Evolutionary conservation across 2,888 invertebrate species (phyloP).

Genomic region (Troides oblongomaculatus): DNA sequence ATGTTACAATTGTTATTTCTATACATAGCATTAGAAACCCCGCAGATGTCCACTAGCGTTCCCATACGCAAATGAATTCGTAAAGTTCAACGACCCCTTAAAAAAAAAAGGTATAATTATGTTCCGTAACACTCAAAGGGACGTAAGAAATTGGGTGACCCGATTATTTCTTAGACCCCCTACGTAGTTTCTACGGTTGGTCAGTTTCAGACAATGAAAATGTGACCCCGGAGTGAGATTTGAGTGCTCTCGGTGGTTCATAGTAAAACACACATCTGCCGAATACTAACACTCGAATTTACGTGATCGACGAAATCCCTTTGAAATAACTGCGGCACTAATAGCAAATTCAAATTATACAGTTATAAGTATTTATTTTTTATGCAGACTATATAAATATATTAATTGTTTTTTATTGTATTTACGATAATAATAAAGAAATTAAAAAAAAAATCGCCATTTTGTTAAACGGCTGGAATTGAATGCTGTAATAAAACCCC

Average conservation of each 20-base stretch:
- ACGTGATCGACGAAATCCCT: not conserved
- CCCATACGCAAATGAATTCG: slow-evolving; percentile 61
- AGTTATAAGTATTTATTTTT: too few species aligned
- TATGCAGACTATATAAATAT: too few species aligned
- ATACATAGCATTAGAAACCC: slow-evolving; percentile 56
- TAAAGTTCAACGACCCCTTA: slow-evolving; percentile 67
- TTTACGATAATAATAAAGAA: not conserved
- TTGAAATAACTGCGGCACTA: not conserved
- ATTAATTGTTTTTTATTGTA: too few species aligned
- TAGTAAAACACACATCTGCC: slow-evolving; percentile 42
- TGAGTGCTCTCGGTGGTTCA: slow-evolving; percentile 50
- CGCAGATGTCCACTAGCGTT: slow-evolving; percentile 67
- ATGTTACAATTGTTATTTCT: slow-evolving; percentile 34
- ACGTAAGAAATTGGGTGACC: slow-evolving; percentile 73
- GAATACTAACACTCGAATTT: slow-evolving; percentile 15
- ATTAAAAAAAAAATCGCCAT: slow-evolving; percentile 48
- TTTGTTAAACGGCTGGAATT: slow-evolving; percentile 42
- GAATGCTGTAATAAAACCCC: not conserved
- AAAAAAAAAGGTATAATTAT: slow-evolving; percentile 67
- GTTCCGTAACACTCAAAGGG: slow-evolving; percentile 54
- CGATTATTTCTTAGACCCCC: slow-evolving; percentile 65
- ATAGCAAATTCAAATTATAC: not conserved
- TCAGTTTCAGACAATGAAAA: slow-evolving; percentile 73
- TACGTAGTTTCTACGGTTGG: slow-evolving; percentile 64
- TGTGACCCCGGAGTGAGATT: slow-evolving; percentile 57